These are phyloP conservation scores for Protomyctophum bolini DNA, from an alignment of 2,113 vertebrate species.

Conservation along the genomic window DNA sequence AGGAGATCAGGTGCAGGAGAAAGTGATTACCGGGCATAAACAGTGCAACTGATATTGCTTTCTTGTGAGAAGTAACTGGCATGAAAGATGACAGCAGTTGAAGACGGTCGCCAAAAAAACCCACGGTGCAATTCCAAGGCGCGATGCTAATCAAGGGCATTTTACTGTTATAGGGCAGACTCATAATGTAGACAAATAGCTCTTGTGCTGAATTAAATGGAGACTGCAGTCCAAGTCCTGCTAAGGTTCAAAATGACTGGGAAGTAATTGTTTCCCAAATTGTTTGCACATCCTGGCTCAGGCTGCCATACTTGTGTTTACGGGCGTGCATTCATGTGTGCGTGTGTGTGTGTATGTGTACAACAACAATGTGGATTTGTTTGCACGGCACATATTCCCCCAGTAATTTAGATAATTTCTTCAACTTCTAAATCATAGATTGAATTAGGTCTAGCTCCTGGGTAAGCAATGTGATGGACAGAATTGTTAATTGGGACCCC, in stretches of 20 bases:
- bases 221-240: constrained; percentile 34
- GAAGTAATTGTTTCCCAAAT: not conserved
- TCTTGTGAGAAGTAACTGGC: constrained; percentile 51
- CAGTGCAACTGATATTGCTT: constrained; percentile 60
- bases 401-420: constrained; percentile 43
- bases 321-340: no score
- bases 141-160: constrained; percentile 39
- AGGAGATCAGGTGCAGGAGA: constrained; percentile 68
- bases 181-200: constrained; percentile 15
- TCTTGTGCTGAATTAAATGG: constrained; percentile 19
- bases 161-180: constrained; percentile 12
- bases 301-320: not conserved
- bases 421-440: constrained; percentile 2
- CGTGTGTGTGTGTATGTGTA: constrained; percentile 23
- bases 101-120: constrained; percentile 15
- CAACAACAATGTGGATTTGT: constrained; percentile 42
- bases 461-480: constrained; percentile 34
- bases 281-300: constrained; percentile 26
- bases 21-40: constrained; percentile 75
- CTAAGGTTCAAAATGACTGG: constrained; percentile 31
- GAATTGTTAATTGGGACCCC: constrained; percentile 56
- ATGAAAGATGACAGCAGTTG: constrained; percentile 30
- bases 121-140: constrained; percentile 14
- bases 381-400: constrained; percentile 11
- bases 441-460: constrained; percentile 53